Conservation (phyloP, 2,797 vertebrate species). For the Aselliscus stoliczkanus region DNA sequence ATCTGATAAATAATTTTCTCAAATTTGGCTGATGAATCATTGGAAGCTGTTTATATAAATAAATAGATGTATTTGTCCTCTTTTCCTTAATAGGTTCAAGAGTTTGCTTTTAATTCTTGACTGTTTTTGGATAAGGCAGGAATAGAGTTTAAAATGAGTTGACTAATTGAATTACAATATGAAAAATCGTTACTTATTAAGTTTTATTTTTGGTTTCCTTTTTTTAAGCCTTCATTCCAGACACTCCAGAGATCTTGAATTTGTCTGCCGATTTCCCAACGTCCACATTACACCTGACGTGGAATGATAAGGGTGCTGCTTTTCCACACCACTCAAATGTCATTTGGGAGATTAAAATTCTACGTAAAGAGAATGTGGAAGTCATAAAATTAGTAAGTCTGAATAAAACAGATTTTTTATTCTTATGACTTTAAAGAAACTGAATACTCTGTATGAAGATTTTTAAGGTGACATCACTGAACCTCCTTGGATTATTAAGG, state of each 20-base stretch:
- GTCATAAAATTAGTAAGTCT: slow-evolving; percentile 78
- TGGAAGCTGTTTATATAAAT: not conserved
- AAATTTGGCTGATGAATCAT: not conserved
- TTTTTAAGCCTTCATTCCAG: slow-evolving; percentile 79
- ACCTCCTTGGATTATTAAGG: not conserved
- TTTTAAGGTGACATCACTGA: not conserved
- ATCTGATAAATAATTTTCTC: not conserved
- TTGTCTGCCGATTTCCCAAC: slow-evolving; percentile 77
- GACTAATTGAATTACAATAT: not conserved
- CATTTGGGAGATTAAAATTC: slow-evolving; percentile 81
- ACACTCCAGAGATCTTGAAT: slow-evolving; percentile 74
- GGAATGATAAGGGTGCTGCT: slow-evolving; percentile 76
- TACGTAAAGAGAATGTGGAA: slow-evolving; percentile 75
- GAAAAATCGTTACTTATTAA: not conserved
- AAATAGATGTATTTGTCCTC: not conserved
- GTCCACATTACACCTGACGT: slow-evolving; percentile 73
- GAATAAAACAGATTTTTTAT: not conserved
- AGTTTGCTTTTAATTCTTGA: not conserved
- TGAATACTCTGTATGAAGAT: not conserved
- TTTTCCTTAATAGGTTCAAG: not conserved
- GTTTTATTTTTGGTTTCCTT: not conserved
- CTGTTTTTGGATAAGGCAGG: not conserved
- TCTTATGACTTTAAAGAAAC: not conserved
- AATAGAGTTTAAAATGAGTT: not conserved
- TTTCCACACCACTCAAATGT: slow-evolving; percentile 64